phyloP scores from a whole-genome alignment of 2,888 invertebrate species.

The Spodoptera exigua region DNA sequence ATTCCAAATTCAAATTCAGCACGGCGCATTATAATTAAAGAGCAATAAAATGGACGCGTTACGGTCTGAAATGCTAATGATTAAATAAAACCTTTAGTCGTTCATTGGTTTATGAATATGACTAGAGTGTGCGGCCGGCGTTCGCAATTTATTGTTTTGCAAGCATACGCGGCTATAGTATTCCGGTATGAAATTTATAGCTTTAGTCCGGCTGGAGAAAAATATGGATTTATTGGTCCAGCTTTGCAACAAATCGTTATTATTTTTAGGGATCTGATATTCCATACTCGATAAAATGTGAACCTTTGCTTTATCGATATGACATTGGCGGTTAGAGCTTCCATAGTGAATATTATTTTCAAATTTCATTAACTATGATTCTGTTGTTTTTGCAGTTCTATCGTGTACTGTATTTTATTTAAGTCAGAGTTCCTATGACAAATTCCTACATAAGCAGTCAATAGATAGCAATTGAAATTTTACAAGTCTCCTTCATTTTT shows the following conservation, averaged over 20 bases:
- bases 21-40: conserved; percentile 21
- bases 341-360: background rate
- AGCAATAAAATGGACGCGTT: conserved; percentile 37
- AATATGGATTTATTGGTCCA: conserved; percentile 79
- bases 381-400: too few species aligned
- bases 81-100: conserved; percentile 67
- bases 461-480: too few species aligned
- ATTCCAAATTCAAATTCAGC: conserved; percentile 22
- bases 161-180: conserved; percentile 77
- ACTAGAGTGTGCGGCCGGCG: conserved; percentile 70
- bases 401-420: too few species aligned
- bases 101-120: conserved; percentile 69
- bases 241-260: conserved; percentile 76
- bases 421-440: too few species aligned
- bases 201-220: conserved; percentile 77
- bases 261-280: conserved; percentile 65
- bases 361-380: background rate
- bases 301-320: conserved; percentile 29
- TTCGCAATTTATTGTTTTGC: conserved; percentile 82
- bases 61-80: conserved; percentile 51
- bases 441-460: too few species aligned
- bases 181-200: conserved; percentile 79
- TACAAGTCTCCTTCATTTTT: too few species aligned
- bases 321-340: conserved; percentile 5
- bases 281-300: conserved; percentile 54